Base-by-base conservation (phyloP, 2,113 vertebrate species). In the Hepsetus odoe region DNA sequence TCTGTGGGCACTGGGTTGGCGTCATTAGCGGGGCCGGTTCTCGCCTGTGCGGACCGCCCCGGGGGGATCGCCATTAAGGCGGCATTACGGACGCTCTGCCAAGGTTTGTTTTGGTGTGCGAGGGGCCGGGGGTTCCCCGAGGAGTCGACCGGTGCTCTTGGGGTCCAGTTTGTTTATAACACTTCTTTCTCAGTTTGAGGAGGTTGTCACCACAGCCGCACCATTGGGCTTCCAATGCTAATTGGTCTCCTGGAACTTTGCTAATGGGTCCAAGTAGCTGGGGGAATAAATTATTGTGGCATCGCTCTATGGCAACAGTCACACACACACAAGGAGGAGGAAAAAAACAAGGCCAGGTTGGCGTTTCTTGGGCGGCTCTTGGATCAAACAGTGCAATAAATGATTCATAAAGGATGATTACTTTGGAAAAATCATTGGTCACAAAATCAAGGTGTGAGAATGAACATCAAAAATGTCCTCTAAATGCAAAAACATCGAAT, bases 141-240 rank as follows among this genome's bases (percentile, higher is more conserved):
- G 90, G 86, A 87, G 88, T 90, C 85, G 86, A 81, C 76, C 88
- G 86, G 91, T 74, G 93, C 94, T 94, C 95, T 94, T 93, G 94
- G 90, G 83, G 88, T 93, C 87, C 86, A 81, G 89, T 93, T 94
- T 96, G 95, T 96, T 95, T 96, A 93, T 92, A 91, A 91, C 92
- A 91, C 91, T 86, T 79, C 74, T 90, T 87, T 90, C 74, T 71
- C 90, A 93, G 93, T 94, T 94, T 94, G 93, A 92, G 92, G 88
- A 91, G 90, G 89, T 91, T 91, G 93, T 90, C 88, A 86, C 89
- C 90, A 88, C 91, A 88, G 89, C 87, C 64, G 86, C 90, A 89
- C 90, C 92, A 89, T 88, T 91, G 91, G 86, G 92, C 88, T 91
- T 91, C 91, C 81, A 86, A 88, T 76, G 83, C 93, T 93, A 95